Evolutionary conservation across 2,797 vertebrate genomes (phyloP).

Genomic region (Clarias pachynema): DNA sequence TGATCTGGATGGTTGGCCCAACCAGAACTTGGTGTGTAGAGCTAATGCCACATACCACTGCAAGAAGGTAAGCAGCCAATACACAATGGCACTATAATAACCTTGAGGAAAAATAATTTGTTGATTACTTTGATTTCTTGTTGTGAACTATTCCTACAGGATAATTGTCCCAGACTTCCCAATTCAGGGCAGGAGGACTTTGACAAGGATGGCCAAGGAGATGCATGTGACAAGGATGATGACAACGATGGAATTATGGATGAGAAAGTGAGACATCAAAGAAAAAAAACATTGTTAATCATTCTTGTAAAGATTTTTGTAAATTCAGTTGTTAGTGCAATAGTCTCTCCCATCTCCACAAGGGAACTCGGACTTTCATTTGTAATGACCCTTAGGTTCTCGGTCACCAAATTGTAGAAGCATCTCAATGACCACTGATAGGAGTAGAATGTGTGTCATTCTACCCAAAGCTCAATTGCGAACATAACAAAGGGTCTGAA

Average conservation of each 20-base stretch:
- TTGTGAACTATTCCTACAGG: conserved; percentile 68
- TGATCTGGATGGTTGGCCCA: conserved; percentile 98
- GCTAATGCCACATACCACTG: conserved; percentile 94
- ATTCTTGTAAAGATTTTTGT: background rate
- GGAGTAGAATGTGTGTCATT: too few relatives aligned
- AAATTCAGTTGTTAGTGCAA: background rate
- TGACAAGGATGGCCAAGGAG: conserved; percentile 93
- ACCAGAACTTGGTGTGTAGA: conserved; percentile 89
- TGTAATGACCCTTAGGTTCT: too few relatives aligned
- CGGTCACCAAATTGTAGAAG: too few relatives aligned
- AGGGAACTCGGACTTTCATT: too few relatives aligned
- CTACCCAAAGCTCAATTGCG: too few relatives aligned
- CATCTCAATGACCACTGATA: too few relatives aligned
- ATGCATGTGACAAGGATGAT: conserved; percentile 96
- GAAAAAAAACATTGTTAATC: background rate
- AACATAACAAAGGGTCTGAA: too few relatives aligned
- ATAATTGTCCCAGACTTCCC: conserved; percentile 94
- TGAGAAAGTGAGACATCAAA: conserved; percentile 81
- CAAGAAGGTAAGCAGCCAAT: conserved; percentile 79
- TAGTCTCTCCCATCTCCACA: too few relatives aligned
- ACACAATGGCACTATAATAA: background rate
- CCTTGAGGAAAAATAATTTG: background rate
- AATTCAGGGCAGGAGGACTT: conserved; percentile 99
- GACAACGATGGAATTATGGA: conserved; percentile 93
- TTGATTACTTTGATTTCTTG: background rate